Conservation (phyloP, 2,888 invertebrate species). For the Allophyes oxyacanthae region DNA sequence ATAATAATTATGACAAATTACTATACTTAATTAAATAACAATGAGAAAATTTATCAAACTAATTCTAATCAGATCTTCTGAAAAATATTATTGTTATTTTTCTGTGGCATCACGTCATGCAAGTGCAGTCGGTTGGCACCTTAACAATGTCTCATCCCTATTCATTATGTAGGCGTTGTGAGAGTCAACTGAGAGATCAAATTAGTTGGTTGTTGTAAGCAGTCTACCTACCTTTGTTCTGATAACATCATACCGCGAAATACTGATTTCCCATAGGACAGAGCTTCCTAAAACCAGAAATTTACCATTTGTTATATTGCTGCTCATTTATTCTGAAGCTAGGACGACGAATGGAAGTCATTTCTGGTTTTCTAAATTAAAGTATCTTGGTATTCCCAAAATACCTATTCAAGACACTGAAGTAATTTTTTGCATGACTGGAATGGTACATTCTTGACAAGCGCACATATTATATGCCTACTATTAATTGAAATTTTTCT, state of each 20-base stretch:
- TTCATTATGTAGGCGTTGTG: slow-evolving; percentile 12
- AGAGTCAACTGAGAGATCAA: slow-evolving; percentile 33
- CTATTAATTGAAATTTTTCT: too few relatives aligned
- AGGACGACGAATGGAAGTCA: slow-evolving; percentile 20
- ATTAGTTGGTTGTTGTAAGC: slow-evolving; percentile 10
- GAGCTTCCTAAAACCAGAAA: slow-evolving; percentile 39
- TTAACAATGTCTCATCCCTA: too few relatives aligned
- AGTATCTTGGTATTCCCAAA: not conserved
- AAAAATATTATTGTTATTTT: too few relatives aligned
- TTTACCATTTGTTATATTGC: slow-evolving; percentile 29
- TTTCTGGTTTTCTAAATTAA: slow-evolving; percentile 13
- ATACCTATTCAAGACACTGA: too few relatives aligned
- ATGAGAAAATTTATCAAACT: too few relatives aligned
- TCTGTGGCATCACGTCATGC: slow-evolving; percentile 39
- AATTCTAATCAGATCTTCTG: too few relatives aligned
- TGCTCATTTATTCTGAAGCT: slow-evolving; percentile 31
- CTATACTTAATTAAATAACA: too few relatives aligned
- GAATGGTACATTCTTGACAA: too few relatives aligned
- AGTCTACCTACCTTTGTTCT: too few relatives aligned
- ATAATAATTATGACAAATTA: too few relatives aligned
- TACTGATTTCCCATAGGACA: slow-evolving; percentile 42
- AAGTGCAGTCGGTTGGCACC: slow-evolving; percentile 39
- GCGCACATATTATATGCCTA: too few relatives aligned
- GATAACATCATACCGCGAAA: slow-evolving; percentile 27
- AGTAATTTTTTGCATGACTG: too few relatives aligned